Evolutionary conservation across 64 coral and sea anemone genomes (phyloP).

Genomic region (Stylophora pistillata): DNA sequence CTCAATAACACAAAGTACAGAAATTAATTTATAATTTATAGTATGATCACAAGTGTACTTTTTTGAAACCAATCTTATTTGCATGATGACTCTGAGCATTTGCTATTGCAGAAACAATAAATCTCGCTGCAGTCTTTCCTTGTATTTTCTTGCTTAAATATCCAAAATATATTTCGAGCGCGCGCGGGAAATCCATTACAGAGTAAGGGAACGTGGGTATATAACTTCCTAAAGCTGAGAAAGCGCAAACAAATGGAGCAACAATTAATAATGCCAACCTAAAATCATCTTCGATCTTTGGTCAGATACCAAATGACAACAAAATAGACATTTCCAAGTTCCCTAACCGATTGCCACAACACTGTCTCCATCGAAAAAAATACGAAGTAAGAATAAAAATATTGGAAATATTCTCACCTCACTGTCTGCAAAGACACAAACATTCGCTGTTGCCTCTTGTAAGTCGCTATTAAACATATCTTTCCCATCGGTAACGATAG

Average conservation of each 20-base stretch:
- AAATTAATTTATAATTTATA: too few species aligned
- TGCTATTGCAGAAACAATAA: background rate
- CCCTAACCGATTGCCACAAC: background rate
- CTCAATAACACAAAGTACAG: background rate
- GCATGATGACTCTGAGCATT: background rate
- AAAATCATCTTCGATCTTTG: background rate
- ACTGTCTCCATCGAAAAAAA: background rate
- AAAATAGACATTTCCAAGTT: background rate
- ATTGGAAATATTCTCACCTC: slow-evolving; percentile 54
- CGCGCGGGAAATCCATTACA: background rate
- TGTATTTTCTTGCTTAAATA: background rate
- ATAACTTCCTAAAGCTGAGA: slow-evolving; percentile 5
- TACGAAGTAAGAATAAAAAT: too few species aligned
- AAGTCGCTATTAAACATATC: slow-evolving; percentile 68
- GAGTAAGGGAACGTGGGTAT: background rate
- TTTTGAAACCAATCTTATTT: background rate
- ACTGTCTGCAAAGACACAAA: slow-evolving; percentile 88
- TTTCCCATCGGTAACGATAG: slow-evolving; percentile 91
- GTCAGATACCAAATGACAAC: background rate
- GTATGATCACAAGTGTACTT: too few species aligned
- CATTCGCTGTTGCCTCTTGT: slow-evolving; percentile 72
- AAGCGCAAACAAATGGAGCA: slow-evolving; percentile 31
- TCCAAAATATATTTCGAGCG: background rate
- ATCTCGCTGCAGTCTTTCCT: background rate
- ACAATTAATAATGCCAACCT: background rate